Evolutionary conservation across 2,888 invertebrate species (phyloP).

Genomic region (Imbricaverruca yamaguchii): DNA sequence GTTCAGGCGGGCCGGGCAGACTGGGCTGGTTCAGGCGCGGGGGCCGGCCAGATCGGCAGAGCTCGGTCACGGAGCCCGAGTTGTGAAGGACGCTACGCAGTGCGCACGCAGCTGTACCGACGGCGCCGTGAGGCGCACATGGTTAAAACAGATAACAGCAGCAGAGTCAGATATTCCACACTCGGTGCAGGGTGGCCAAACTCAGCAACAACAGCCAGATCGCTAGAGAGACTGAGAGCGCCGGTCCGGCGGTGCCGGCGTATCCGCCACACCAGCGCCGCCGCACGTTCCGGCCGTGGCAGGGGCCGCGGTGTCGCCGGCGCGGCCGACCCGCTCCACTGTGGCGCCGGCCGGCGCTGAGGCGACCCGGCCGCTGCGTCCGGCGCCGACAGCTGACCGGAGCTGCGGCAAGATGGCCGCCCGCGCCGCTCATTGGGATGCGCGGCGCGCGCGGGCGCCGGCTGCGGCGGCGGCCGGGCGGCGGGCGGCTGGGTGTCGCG

Average conservation of each 20-base stretch:
- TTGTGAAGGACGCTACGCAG: too few relatives aligned
- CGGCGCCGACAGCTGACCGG: not conserved
- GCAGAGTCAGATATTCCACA: too few relatives aligned
- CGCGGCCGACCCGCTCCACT: too few relatives aligned
- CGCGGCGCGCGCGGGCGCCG: not conserved
- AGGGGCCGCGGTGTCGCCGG: not conserved
- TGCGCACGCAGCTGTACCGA: too few relatives aligned
- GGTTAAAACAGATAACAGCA: too few relatives aligned
- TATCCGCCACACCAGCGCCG: not conserved
- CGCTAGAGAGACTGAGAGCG: not conserved
- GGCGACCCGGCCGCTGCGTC: not conserved
- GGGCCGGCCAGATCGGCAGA: too few relatives aligned
- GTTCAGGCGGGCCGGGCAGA: too few relatives aligned
- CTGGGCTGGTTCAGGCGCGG: too few relatives aligned
- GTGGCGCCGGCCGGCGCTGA: not conserved
- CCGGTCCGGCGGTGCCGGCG: not conserved
- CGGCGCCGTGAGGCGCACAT: too few relatives aligned
- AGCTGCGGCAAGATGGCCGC: not conserved
- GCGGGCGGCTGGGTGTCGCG: not conserved
- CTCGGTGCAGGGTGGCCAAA: too few relatives aligned
- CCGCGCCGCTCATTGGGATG: constrained; percentile 15
- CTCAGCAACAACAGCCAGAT: too few relatives aligned
- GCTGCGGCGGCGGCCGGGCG: not conserved
- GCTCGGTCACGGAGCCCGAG: too few relatives aligned
- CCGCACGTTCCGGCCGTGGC: not conserved